Evolutionary conservation across 2,888 invertebrate species (phyloP).

Genomic region (Acholoe squamosa): DNA sequence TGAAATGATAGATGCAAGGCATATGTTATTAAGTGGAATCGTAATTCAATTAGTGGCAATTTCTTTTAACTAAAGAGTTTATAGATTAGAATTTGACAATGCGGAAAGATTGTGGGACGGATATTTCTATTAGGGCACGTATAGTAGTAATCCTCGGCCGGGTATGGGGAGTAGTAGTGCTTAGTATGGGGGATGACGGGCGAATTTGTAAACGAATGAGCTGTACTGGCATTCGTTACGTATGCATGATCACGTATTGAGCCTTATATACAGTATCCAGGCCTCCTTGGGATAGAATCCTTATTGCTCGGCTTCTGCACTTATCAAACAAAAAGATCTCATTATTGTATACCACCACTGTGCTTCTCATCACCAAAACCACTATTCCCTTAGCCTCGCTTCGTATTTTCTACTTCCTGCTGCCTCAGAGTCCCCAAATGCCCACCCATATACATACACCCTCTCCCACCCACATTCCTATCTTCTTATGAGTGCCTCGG

Average conservation of each 20-base stretch:
- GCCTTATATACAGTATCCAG: background rate
- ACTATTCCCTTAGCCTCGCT: background rate
- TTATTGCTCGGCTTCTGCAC: background rate
- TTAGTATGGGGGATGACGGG: too few relatives aligned
- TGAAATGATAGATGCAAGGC: too few relatives aligned
- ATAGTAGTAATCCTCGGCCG: too few relatives aligned
- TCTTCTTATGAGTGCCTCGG: background rate
- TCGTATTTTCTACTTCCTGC: background rate
- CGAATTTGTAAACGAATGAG: background rate
- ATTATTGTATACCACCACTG: background rate
- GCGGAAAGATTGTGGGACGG: too few relatives aligned
- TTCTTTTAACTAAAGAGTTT: too few relatives aligned
- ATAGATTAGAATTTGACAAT: too few relatives aligned
- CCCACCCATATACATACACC: background rate
- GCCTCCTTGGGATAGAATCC: background rate
- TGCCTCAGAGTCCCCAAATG: background rate
- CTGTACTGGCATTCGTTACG: background rate
- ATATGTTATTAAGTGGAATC: too few relatives aligned
- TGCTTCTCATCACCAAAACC: too few relatives aligned
- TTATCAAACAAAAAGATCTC: slow-evolving; percentile 39
- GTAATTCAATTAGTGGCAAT: too few relatives aligned
- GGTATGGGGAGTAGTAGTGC: too few relatives aligned
- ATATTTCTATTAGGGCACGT: too few relatives aligned
- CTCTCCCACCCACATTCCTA: background rate
- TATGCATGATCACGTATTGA: background rate